These are phyloP conservation scores for Lampropteryx suffumata DNA, from an alignment of 2,888 invertebrate genomes.

Conservation along the genomic window DNA sequence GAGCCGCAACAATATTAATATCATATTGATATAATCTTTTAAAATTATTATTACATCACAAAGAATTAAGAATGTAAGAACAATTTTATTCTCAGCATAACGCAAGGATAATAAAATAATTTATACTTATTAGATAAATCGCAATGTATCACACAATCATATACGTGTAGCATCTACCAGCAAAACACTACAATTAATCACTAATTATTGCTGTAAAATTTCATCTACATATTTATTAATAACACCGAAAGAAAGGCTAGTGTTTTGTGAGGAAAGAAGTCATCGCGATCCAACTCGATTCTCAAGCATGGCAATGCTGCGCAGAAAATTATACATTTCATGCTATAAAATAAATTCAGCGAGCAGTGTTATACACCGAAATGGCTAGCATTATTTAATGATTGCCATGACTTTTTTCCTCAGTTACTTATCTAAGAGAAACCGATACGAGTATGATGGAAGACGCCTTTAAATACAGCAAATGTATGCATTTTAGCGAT, in stretches of 20 bases:
- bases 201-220: constrained; percentile 80
- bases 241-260: constrained; percentile 77
- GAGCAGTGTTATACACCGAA: constrained; percentile 43
- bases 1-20: constrained; percentile 76
- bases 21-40: constrained; percentile 71
- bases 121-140: constrained; percentile 53
- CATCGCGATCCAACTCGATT: constrained; percentile 23
- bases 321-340: constrained; percentile 32
- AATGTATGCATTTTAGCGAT: constrained; percentile 76
- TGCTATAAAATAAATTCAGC: constrained; percentile 20
- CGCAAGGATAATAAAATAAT: constrained; percentile 45
- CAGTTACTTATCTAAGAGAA: constrained; percentile 63
- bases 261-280: constrained; percentile 25
- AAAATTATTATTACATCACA: constrained; percentile 55
- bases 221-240: constrained; percentile 63
- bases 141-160: constrained; percentile 75
- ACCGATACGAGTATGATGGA: constrained; percentile 77
- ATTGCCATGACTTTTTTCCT: constrained; percentile 45
- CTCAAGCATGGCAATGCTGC: constrained; percentile 17
- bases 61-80: constrained; percentile 40
- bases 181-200: constrained; percentile 73
- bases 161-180: constrained; percentile 78
- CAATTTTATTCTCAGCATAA: constrained; percentile 34
- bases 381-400: constrained; percentile 22
- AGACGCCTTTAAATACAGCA: constrained; percentile 82